Base-by-base conservation (phyloP, 2,113 vertebrate species). In the Penelope pileata region DNA sequence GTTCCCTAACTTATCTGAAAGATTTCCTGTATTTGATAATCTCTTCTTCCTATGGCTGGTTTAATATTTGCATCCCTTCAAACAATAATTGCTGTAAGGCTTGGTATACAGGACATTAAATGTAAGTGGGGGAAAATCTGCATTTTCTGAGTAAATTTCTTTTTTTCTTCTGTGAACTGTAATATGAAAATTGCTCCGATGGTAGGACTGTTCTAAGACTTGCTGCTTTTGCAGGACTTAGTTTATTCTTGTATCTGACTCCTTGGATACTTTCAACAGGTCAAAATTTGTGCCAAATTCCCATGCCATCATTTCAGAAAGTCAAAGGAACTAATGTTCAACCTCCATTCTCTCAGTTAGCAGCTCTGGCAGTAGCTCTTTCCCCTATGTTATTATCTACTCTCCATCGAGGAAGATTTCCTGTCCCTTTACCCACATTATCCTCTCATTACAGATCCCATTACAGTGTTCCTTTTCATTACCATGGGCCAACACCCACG, bases 221-320 rank as follows among this genome's bases (percentile, higher is more conserved):
- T 67, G 19, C 18, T 79, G 29, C 47, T 82, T 79, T 85, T 38
- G 23, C 82, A 79, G 22, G 34, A 22, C 78, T 88, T 34, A 51
- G 7, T 72, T 91, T 90, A 72, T 17, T 17, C 3, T 0, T 50
- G 32, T 47, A 67, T 48, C 69, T 87, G 66, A 79, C 51, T 90
- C 62, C 21, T 88, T 78, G 42, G 73, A 54, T 86, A 78, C 73
- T 62, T 92, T 54, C 56, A 26, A 23, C 47, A 66, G 81, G 66
- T 67, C 69, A 67, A 68, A 88, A 93, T 51, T 77, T 84, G 36
- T 60, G 50, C 58, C 60, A 36, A 8, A 72, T 43, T 40, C 53
- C 66, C 10, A 10, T 12, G 3, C 45, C 38, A 54, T 78, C 4
- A 2, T 43, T 83, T 70, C 60, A 70, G 26, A 38, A 90, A 77